phyloP scores from a whole-genome alignment of 2,888 invertebrate genomes.

The Omphaloscelis lunosa region DNA sequence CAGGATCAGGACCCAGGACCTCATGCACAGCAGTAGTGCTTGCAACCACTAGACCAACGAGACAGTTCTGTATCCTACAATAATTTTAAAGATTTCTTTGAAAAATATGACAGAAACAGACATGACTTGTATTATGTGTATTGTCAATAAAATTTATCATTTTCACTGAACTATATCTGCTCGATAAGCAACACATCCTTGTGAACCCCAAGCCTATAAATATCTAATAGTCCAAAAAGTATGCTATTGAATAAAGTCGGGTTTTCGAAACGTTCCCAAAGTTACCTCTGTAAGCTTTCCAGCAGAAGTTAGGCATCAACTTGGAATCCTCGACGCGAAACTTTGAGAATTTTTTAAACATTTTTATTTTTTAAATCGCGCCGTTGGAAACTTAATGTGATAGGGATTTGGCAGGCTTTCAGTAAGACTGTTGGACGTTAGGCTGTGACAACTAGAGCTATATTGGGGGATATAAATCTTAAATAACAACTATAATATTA shows the following conservation, averaged over 20 bases:
- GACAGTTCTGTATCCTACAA: too few relatives aligned
- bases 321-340: constrained; percentile 76
- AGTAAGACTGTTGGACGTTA: constrained; percentile 43
- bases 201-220: constrained; percentile 32
- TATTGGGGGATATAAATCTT: too few relatives aligned
- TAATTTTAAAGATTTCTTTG: background rate
- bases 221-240: constrained; percentile 74
- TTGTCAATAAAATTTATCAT: too few relatives aligned
- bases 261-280: constrained; percentile 74
- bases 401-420: constrained; percentile 70
- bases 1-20: too few relatives aligned
- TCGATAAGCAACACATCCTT: background rate
- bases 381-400: constrained; percentile 69
- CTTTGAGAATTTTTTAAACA: constrained; percentile 80
- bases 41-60: too few relatives aligned
- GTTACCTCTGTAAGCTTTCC: constrained; percentile 79
- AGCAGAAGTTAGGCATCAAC: constrained; percentile 76
- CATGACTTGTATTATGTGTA: background rate
- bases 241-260: constrained; percentile 80
- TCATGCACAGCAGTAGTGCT: too few relatives aligned
- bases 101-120: background rate
- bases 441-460: constrained; percentile 13
- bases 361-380: constrained; percentile 82
- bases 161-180: background rate
- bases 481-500: too few relatives aligned